Conservation (phyloP, 1,140 invertebrate genomes). For the Drosophila setifemur region DNA sequence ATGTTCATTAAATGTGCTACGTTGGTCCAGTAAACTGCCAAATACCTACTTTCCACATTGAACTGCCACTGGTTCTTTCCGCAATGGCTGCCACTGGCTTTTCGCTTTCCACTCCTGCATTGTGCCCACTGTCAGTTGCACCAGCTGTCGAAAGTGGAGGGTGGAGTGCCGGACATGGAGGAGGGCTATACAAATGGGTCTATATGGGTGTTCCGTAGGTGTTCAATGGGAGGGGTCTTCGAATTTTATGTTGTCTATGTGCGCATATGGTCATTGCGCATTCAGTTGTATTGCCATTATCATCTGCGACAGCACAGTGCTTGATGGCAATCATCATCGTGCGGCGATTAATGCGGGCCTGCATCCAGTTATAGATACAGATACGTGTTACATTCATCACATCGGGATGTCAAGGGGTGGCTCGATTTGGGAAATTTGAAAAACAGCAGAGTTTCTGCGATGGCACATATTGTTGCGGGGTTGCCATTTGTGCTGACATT, state of each 20-base stretch:
- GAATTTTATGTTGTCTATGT: conserved; percentile 68
- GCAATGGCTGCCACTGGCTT: background rate
- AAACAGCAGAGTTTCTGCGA: no score
- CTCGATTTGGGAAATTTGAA: no score
- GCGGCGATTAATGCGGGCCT: conserved; percentile 57
- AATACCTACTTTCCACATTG: conserved; percentile 6
- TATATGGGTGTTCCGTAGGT: no score
- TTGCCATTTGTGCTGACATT: conserved; percentile 35
- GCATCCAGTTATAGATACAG: conserved; percentile 30
- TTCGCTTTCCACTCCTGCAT: conserved; percentile 5
- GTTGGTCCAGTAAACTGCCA: conserved; percentile 35
- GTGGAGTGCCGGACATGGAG: no score
- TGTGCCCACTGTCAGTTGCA: conserved; percentile 21
- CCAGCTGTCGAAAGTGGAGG: conserved; percentile 26
- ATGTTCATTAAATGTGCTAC: conserved; percentile 69
- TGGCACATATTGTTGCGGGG: no score
- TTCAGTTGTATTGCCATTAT: conserved; percentile 40
- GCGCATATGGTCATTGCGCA: conserved; percentile 69
- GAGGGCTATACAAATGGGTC: no score
- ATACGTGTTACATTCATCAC: conserved; percentile 41
- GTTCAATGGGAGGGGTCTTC: conserved; percentile 3
- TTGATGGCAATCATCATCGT: no score
- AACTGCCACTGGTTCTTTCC: no score
- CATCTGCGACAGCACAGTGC: conserved; percentile 54
- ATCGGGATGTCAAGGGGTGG: background rate